Conservation (phyloP, 2,888 invertebrate species). For the Pheosia tremula region DNA sequence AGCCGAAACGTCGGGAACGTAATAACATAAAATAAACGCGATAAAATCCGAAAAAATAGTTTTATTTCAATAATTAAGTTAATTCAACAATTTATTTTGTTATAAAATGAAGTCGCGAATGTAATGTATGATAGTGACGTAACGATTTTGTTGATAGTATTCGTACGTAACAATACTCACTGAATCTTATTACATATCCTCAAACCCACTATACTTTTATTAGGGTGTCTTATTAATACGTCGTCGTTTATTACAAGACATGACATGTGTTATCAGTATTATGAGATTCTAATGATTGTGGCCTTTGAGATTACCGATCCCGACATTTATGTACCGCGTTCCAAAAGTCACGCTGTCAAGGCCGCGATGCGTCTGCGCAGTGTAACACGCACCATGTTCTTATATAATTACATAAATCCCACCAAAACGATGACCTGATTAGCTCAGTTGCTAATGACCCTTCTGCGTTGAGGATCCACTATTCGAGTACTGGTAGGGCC, state of each 20-base stretch:
- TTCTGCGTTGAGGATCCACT: no score
- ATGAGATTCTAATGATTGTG: conserved; percentile 60
- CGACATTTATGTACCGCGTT: conserved; percentile 60
- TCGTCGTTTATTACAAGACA: conserved; percentile 33
- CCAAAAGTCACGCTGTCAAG: conserved; percentile 77
- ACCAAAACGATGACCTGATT: no score
- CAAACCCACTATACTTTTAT: conserved; percentile 10
- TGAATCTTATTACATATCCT: not conserved
- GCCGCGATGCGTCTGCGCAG: conserved; percentile 45
- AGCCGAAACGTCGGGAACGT: no score
- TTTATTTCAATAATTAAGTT: conserved; percentile 8
- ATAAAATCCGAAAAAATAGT: no score
- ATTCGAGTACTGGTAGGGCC: no score
- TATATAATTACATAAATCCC: no score
- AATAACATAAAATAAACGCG: no score
- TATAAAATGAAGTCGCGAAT: no score
- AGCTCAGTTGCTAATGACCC: no score
- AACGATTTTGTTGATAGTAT: no score
- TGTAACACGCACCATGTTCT: not conserved
- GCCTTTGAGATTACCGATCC: conserved; percentile 64
- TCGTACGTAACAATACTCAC: no score
- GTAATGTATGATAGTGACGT: no score
- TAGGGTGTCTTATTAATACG: conserved; percentile 29
- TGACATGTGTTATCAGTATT: conserved; percentile 58
- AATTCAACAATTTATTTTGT: not conserved